A percentile compares a stretch with the other conserved stretches of the same genome.
These are phyloP conservation scores for Habrosyne pyritoides DNA, from an alignment of 2,888 invertebrate genomes.

Conservation along the genomic window DNA sequence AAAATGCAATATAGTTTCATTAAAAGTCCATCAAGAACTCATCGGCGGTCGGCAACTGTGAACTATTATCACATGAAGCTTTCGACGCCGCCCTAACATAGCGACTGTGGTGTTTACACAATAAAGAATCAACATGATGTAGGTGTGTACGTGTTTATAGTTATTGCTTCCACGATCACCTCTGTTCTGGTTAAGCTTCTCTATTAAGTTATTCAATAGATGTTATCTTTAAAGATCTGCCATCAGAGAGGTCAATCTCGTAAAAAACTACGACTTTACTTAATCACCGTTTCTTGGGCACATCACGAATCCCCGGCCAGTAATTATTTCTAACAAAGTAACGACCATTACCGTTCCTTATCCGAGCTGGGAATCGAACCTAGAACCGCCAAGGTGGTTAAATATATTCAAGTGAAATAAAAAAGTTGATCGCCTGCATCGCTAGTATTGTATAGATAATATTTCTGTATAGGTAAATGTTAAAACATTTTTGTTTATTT, in stretches of 20 bases:
- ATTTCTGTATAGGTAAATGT: background rate
- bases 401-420: background rate
- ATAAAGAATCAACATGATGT: slow-evolving; percentile 8
- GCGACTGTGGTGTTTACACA: slow-evolving; percentile 9
- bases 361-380: no score
- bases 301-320: no score
- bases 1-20: slow-evolving; percentile 17
- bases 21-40: slow-evolving; percentile 37
- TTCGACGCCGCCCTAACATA: slow-evolving; percentile 24
- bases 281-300: no score
- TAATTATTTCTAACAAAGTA: no score
- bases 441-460: background rate
- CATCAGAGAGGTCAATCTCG: no score
- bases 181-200: background rate
- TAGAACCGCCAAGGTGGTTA: no score
- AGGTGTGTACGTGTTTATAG: slow-evolving; percentile 19
- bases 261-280: background rate
- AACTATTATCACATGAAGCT: slow-evolving; percentile 25
- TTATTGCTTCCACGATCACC: slow-evolving; percentile 8
- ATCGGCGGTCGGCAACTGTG: slow-evolving; percentile 16
- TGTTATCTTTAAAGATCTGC: no score
- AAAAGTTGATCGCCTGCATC: background rate
- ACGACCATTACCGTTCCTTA: no score
- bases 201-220: no score
- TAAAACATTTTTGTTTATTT: background rate